phyloP scores from a whole-genome alignment of 2,113 vertebrate genomes.

The Sinocyclocheilus grahami region DNA sequence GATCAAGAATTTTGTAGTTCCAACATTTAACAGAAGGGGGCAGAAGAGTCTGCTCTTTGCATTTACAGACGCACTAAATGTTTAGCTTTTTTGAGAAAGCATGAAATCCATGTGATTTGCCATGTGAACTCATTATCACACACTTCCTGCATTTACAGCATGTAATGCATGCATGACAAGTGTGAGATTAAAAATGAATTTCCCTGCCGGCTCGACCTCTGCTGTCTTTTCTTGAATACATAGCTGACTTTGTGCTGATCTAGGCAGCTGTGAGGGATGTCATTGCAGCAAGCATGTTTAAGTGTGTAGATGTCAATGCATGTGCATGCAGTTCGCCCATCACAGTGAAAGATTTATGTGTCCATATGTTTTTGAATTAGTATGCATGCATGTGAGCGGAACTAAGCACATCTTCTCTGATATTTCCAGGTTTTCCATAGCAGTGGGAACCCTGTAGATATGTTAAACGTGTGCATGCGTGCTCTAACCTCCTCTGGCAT shows the following conservation, averaged over 20 bases:
- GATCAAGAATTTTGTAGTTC: slow-evolving; percentile 12
- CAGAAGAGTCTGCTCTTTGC: slow-evolving; percentile 28
- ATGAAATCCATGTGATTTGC: background rate
- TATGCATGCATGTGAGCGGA: background rate
- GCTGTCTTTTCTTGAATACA: background rate
- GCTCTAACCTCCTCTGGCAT: slow-evolving; percentile 85
- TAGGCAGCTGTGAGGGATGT: slow-evolving; percentile 1
- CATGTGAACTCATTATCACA: background rate
- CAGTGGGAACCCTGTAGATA: background rate
- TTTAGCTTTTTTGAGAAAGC: background rate
- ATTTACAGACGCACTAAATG: background rate
- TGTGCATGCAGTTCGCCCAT: slow-evolving; percentile 6
- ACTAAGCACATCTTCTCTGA: background rate
- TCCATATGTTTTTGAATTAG: background rate
- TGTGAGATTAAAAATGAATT: slow-evolving; percentile 6
- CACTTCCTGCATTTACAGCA: background rate
- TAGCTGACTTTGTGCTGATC: slow-evolving; percentile 33
- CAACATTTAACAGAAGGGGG: slow-evolving; percentile 27
- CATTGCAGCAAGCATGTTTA: background rate
- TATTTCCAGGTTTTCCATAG: background rate
- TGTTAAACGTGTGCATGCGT: background rate
- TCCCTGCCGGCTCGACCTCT: slow-evolving; percentile 4
- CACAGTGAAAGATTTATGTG: slow-evolving; percentile 3
- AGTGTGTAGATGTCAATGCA: background rate
- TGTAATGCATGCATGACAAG: background rate